Evolutionary conservation across 2,113 vertebrate species (phyloP), one percentile per base, ranked within the genome.

Genomic region (Dryoscopus gambensis): DNA sequence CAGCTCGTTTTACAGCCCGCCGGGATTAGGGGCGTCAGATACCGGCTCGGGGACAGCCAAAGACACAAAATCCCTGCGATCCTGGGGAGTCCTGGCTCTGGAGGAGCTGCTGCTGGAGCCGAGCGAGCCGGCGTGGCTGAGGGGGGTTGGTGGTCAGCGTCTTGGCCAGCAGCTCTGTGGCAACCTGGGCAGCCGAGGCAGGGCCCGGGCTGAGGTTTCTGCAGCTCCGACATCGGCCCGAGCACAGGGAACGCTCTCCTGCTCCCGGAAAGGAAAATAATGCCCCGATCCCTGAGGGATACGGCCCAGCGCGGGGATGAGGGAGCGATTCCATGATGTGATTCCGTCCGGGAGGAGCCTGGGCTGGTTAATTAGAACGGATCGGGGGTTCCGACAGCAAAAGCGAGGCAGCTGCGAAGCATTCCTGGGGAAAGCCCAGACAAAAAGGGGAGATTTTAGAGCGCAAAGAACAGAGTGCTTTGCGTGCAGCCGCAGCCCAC

Each of bases 381-480:
- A 73, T 27, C 3, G 1, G 46, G 60, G 24, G 52, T 3, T 74
- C 1, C 0, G 10, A 39, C 47, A 50, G 67, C 21, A 7, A 15
- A 65, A 33, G 15, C 1, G 3, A 59, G 53, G 87, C 0, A 12
- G 30, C 63, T 47, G 39, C 0, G 0, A 57, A 59, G 68, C 0
- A 1, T 14, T 52, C 39, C 19, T 3, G 12, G 25, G 18, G 19
- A 35, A 84, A 76, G 56, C 6, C 2, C 15, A n/a, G 14, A 37
- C 8, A 0, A 56, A 60, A 20, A 74, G 56, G 63, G 68, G 9
- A 47, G 25, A 53, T 69, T 86, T 76, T 18, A 4, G 49, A 49
- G 35, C 14, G 6, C 0, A 1, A 62, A 64, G 28, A 20, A 31
- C 25, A 40, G 67, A 16, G 0, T 1, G 4, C 2, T 2, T 14